Percentiles rank a stretch among this genome's conserved stretches.
Conservation (phyloP, 2,113 vertebrate genomes). For the Haemorhous mexicanus region DNA sequence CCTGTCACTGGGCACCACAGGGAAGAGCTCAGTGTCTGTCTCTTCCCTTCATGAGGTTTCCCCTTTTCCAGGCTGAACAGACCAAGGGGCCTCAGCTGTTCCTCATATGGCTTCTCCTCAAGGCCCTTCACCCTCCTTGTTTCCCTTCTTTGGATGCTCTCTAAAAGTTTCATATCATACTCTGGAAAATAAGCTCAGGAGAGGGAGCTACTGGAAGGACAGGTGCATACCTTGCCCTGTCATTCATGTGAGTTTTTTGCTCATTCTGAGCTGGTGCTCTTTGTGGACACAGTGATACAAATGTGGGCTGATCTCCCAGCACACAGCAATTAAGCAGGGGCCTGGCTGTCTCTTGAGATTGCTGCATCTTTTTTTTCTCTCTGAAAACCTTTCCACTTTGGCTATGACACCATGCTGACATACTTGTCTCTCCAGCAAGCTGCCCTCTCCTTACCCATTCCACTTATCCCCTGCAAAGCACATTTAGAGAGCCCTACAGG, state of each 20-base stretch:
- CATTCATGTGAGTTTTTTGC: not conserved
- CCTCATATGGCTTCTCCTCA: not conserved
- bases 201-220: not conserved
- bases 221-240: not conserved
- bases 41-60: rapidly evolving
- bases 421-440: not conserved
- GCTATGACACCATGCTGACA: not conserved
- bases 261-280: not conserved
- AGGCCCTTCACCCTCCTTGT: not conserved
- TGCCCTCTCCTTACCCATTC: not conserved
- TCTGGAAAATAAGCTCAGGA: not conserved
- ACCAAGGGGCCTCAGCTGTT: not conserved
- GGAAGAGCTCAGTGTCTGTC: not conserved
- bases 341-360: not conserved
- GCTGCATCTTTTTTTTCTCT: not conserved
- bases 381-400: not conserved
- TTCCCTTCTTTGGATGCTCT: not conserved
- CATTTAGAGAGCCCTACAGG: not conserved
- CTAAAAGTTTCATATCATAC: not conserved
- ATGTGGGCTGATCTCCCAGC: not conserved
- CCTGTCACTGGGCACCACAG: not conserved
- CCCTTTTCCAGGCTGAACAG: not conserved
- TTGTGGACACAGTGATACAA: not conserved
- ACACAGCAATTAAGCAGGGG: not conserved
- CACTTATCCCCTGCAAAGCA: not conserved